A percentile compares a stretch with the other conserved stretches of the same genome.
These are phyloP conservation scores for Amiota minor DNA, from an alignment of 2,888 invertebrate species.

Conservation along the genomic window DNA sequence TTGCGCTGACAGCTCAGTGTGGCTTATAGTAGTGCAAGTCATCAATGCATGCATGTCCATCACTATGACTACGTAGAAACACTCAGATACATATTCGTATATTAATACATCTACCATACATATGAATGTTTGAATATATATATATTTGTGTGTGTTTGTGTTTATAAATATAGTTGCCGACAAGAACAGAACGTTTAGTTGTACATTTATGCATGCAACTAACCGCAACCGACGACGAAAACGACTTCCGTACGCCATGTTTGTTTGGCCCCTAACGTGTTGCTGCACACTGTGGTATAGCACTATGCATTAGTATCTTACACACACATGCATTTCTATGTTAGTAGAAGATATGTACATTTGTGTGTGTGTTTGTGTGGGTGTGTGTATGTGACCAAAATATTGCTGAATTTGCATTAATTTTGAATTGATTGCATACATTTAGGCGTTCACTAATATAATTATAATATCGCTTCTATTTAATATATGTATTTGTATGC, in stretches of 20 bases:
- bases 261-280: conserved; percentile 49
- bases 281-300: background rate
- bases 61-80: too few species aligned
- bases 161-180: background rate
- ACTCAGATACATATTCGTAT: too few species aligned
- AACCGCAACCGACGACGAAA: conserved; percentile 58
- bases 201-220: conserved; percentile 47
- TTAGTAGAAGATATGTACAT: background rate
- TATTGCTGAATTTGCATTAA: conserved; percentile 67
- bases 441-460: conserved; percentile 61
- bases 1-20: conserved; percentile 62
- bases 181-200: conserved; percentile 41
- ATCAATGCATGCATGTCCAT: conserved; percentile 45
- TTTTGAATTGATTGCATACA: conserved; percentile 67
- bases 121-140: background rate
- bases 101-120: background rate
- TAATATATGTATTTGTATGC: conserved; percentile 8
- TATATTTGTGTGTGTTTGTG: background rate
- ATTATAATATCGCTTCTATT: conserved; percentile 60
- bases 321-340: too few species aligned
- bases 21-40: conserved; percentile 30
- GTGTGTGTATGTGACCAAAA: conserved; percentile 40
- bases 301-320: too few species aligned
- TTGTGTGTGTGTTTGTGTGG: conserved; percentile 25
- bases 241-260: conserved; percentile 60